Evolutionary conservation across 2,888 invertebrate species (phyloP), one percentile per base, ranked within the genome.

Genomic region (Hydroisotoma schaefferi): DNA sequence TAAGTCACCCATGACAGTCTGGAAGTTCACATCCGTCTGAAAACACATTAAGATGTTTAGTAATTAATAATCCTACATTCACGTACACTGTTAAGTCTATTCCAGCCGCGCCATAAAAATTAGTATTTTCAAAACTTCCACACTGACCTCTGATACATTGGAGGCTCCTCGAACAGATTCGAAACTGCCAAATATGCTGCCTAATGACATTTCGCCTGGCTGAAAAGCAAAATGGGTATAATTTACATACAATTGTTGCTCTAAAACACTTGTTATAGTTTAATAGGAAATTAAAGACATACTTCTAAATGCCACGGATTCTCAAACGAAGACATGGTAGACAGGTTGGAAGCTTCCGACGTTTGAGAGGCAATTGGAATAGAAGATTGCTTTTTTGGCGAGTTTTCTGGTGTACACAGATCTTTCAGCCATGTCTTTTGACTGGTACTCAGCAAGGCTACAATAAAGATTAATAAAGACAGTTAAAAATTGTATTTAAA

Each of bases 1-100:
- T 12, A 67, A 55, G 23, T 65, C 70, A 18, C 63, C 63, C 44
- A 68, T 59, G n/a, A 67, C 65, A 4, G 65, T 64, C 26, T 70
- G 70, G 28, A 70, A 70, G 25, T 58, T 65, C 37, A 69, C 28
- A 12, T 66, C 69, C 23, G 47, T 64, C 68, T 65, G 44, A 43
- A 62, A 56, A 51, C 20, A 15, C n/a, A 23, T 44, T 26, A 47
- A 59, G 23, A 52, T 18, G 5, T 38, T 40, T 5, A 20, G 4
- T 44, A 6, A 43, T n/a, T 6, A 5, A 23, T 18, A 2, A 20
- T 23, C 6, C 23, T 26, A 44, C 12, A n/a, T 27, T 43, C 20
- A 28, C 22, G 12, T 25, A 8, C 37, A 40, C 33, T 46, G 15
- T 43, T 29, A 5, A 27, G 28, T 37, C 43, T 44, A 12, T 28